These are phyloP conservation scores for Meganola albula DNA, from an alignment of 2,888 invertebrate genomes.

Conservation along the genomic window DNA sequence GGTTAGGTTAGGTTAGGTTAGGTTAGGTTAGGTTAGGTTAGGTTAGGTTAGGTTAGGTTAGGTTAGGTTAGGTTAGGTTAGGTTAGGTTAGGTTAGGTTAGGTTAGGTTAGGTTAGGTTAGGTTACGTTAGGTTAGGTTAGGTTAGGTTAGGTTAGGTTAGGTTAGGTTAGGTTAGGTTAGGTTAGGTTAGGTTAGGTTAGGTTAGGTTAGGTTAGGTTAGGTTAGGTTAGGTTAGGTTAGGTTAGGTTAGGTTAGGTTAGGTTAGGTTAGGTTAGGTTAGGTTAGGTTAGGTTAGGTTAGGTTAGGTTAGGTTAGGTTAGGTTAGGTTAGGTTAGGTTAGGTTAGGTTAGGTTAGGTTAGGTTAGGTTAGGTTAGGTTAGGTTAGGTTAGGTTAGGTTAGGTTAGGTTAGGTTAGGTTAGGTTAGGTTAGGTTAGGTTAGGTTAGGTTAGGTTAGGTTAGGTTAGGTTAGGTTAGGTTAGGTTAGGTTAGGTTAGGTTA, in stretches of 20 bases:
- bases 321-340: constrained; percentile 15
- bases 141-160: constrained; percentile 15
- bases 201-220: constrained; percentile 14
- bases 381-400: constrained; percentile 15
- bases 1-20: constrained; percentile 20
- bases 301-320: constrained; percentile 15
- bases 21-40: constrained; percentile 16
- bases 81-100: constrained; percentile 19
- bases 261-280: constrained; percentile 15
- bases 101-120: constrained; percentile 18
- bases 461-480: constrained; percentile 13
- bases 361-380: constrained; percentile 15
- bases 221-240: constrained; percentile 15
- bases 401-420: constrained; percentile 15
- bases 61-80: constrained; percentile 23
- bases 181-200: constrained; percentile 11
- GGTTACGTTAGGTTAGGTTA: constrained; percentile 14
- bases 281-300: constrained; percentile 15
- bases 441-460: constrained; percentile 15
- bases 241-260: constrained; percentile 15
- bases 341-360: constrained; percentile 15
- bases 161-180: constrained; percentile 16
- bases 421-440: constrained; percentile 13
- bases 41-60: constrained; percentile 24
- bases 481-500: constrained; percentile 13